A percentile compares a stretch with the other conserved stretches of the same genome.
These are phyloP conservation scores for Drosophila rhopaloa DNA, from an alignment of 1,140 invertebrate genomes.

Conservation along the genomic window DNA sequence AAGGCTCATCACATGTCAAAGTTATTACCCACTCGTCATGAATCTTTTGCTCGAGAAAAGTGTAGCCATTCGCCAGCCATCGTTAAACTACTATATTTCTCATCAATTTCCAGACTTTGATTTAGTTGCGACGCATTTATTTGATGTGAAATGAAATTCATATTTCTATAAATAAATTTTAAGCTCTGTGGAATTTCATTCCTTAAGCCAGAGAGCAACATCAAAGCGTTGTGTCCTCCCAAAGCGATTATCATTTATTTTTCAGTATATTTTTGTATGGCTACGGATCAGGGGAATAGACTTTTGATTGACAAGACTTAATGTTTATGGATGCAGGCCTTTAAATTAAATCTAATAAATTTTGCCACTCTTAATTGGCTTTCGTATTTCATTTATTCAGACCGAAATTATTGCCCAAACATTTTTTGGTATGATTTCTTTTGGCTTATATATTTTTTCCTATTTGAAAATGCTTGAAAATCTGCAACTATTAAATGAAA, in stretches of 20 bases:
- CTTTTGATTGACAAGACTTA: background rate
- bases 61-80: constrained; percentile 5
- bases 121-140: constrained; percentile 18
- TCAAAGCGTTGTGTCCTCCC: constrained; percentile 15
- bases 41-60: constrained; percentile 8
- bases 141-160: constrained; percentile 10
- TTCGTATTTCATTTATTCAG: no score
- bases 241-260: constrained; percentile 14
- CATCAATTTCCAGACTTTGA: constrained; percentile 12
- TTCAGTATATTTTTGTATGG: background rate
- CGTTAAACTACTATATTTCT: constrained; percentile 13
- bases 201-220: constrained; percentile 1
- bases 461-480: no score
- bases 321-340: background rate
- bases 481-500: no score
- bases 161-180: constrained; percentile 50
- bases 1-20: constrained; percentile 60
- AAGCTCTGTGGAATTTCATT: constrained; percentile 28
- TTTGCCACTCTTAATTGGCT: no score
- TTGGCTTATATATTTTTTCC: no score
- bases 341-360: no score
- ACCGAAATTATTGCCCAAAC: no score
- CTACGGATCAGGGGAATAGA: background rate
- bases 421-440: no score
- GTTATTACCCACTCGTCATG: constrained; percentile 27